Percentiles rank a stretch among this genome's conserved stretches.
These are phyloP conservation scores for Temnothorax unifasciatus DNA, from an alignment of 2,888 invertebrate species.

Conservation along the genomic window DNA sequence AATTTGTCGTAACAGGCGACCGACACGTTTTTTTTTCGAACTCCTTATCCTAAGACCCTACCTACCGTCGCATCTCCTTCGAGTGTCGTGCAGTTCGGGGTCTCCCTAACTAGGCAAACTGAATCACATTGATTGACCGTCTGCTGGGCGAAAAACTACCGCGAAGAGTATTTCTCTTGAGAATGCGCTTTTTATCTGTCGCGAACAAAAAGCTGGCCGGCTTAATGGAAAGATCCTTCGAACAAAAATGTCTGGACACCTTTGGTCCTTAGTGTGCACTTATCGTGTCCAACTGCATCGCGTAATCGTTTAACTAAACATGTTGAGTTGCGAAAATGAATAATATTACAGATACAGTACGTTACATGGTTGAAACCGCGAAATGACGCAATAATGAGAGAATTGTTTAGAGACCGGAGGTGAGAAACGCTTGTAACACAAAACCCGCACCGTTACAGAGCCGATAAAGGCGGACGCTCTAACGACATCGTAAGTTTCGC, in stretches of 20 bases:
- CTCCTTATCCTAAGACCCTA: conserved; percentile 80
- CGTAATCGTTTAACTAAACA: background rate
- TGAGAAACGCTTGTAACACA: conserved; percentile 19
- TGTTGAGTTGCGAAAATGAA: background rate
- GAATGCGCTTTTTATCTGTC: conserved; percentile 33
- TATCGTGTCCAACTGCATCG: background rate
- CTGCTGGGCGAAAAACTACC: conserved; percentile 61
- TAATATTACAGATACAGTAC: background rate
- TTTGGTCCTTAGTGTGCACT: background rate
- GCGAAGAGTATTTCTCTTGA: conserved; percentile 24
- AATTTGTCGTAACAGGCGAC: conserved; percentile 85
- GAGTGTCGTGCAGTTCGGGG: conserved; percentile 58
- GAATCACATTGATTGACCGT: conserved; percentile 85
- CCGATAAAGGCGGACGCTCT: conserved; percentile 55
- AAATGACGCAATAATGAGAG: conserved; percentile 2
- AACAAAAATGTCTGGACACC: background rate
- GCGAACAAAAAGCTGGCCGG: conserved; percentile 15
- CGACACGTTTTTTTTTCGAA: conserved; percentile 75
- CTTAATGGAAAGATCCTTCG: conserved; percentile 21
- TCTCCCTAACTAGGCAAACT: conserved; percentile 80
- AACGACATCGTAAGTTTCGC: conserved; percentile 65
- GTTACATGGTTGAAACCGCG: background rate
- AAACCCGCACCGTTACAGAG: conserved; percentile 25
- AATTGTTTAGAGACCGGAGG: conserved; percentile 20
- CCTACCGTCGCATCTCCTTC: conserved; percentile 59